These are phyloP conservation scores for Cottoperca gobio DNA, from an alignment of 2,797 vertebrate species.

Conservation along the genomic window DNA sequence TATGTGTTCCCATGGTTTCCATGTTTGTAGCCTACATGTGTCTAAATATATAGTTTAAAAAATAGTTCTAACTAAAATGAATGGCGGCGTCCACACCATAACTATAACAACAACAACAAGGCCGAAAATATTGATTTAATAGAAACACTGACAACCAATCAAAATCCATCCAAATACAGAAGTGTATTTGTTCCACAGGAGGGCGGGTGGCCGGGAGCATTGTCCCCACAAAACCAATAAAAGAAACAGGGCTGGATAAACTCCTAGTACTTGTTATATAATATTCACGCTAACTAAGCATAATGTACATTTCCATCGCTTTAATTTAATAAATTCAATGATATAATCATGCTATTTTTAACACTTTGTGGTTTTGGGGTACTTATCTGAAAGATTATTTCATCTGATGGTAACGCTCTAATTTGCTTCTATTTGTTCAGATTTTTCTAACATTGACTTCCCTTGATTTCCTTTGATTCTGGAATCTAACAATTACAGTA, in stretches of 20 bases:
- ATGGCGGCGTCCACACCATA: no score
- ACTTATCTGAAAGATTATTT: not conserved
- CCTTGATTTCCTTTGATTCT: not conserved
- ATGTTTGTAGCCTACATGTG: no score
- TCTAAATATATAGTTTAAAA: no score
- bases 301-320: not conserved
- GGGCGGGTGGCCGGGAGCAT: no score
- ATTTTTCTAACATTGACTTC: not conserved
- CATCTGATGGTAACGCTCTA: not conserved
- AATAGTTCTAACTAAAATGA: no score
- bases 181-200: no score
- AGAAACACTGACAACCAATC: no score
- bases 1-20: not conserved
- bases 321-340: not conserved
- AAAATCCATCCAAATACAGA: no score
- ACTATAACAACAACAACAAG: no score
- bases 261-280: not conserved
- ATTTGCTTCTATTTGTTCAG: not conserved
- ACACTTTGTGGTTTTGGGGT: not conserved
- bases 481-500: not conserved
- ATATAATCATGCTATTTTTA: not conserved
- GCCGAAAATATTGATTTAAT: no score
- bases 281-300: not conserved
- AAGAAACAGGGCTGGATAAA: no score
- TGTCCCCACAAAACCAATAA: no score